Conservation (phyloP, 1,140 invertebrate genomes). For the Onthophagus taurus region DNA sequence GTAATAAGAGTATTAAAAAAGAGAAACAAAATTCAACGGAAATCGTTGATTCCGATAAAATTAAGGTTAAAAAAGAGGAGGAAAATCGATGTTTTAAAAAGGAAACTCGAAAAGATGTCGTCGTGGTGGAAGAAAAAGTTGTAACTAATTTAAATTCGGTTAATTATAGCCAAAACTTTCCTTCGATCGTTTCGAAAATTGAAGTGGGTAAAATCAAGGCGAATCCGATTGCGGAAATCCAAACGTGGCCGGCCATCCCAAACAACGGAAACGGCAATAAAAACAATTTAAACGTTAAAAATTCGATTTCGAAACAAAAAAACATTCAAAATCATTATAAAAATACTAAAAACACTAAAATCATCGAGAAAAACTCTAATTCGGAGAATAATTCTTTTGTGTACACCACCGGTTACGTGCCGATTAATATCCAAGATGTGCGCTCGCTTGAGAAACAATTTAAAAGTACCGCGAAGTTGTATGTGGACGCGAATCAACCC, state of each 20-base stretch:
- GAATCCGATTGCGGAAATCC: not conserved
- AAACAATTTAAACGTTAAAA: constrained; percentile 1
- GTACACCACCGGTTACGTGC: not conserved
- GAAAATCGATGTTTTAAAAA: constrained; percentile 5
- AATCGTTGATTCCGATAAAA: not conserved
- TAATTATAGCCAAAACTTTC: constrained; percentile 13
- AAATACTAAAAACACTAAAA: constrained; percentile 1
- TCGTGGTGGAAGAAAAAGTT: no score
- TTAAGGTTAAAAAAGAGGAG: not conserved
- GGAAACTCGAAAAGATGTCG: no score
- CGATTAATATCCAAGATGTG: constrained; percentile 3
- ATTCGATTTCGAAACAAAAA: constrained; percentile 3
- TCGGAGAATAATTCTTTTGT: not conserved
- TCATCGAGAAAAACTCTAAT: constrained; percentile 1
- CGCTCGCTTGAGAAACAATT: constrained; percentile 3
- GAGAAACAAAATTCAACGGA: not conserved
- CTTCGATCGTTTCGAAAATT: constrained; percentile 8
- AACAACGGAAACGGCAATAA: constrained; percentile 13
- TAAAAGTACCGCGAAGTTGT: constrained; percentile 1
- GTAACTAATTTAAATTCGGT: constrained; percentile 6
- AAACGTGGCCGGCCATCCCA: constrained; percentile 15
- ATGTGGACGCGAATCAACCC: not conserved
- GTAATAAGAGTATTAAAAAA: constrained; percentile 7
- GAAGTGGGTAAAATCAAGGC: not conserved
- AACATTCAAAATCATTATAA: constrained; percentile 4